A percentile compares a stretch with the other conserved stretches of the same genome.
phyloP scores from a whole-genome alignment of 64 coral and sea anemone species.

The Catalaphyllia jardinei region DNA sequence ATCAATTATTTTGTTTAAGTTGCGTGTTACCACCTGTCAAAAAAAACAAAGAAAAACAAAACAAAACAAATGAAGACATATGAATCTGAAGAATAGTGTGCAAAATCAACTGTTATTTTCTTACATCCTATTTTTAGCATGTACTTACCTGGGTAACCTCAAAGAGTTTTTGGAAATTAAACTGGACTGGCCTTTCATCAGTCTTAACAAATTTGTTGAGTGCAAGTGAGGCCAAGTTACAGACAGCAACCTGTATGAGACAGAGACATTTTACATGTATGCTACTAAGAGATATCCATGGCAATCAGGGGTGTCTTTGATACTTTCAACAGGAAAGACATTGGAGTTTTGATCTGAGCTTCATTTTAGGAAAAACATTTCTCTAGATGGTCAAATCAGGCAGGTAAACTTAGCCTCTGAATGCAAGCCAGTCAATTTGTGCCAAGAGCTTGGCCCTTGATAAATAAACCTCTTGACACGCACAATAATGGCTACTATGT shows the following conservation, averaged over 20 bases:
- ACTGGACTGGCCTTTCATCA: slow-evolving; percentile 59
- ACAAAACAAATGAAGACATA: background rate
- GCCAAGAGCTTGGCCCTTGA: no score
- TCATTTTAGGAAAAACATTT: no score
- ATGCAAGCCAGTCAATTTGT: no score
- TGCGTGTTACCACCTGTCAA: slow-evolving; percentile 84
- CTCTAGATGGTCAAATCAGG: no score
- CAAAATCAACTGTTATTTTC: background rate
- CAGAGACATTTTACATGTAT: background rate
- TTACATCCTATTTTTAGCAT: background rate
- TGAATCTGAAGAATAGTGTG: background rate
- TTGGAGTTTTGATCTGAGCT: no score
- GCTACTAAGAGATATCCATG: no score
- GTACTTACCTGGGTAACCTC: slow-evolving; percentile 89
- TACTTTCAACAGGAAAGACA: no score
- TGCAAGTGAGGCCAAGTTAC: slow-evolving; percentile 93
- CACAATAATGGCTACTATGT: no score
- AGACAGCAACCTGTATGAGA: slow-evolving; percentile 84
- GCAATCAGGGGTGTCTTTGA: no score
- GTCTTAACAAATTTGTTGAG: slow-evolving; percentile 95
- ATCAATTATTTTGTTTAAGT: slow-evolving; percentile 96
- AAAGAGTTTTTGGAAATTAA: slow-evolving; percentile 93
- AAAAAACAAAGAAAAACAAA: no score
- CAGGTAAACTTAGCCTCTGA: no score
- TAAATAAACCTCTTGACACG: no score